phyloP scores from a whole-genome alignment of 2,888 invertebrate species.

The Azorinus chamasolen region DNA sequence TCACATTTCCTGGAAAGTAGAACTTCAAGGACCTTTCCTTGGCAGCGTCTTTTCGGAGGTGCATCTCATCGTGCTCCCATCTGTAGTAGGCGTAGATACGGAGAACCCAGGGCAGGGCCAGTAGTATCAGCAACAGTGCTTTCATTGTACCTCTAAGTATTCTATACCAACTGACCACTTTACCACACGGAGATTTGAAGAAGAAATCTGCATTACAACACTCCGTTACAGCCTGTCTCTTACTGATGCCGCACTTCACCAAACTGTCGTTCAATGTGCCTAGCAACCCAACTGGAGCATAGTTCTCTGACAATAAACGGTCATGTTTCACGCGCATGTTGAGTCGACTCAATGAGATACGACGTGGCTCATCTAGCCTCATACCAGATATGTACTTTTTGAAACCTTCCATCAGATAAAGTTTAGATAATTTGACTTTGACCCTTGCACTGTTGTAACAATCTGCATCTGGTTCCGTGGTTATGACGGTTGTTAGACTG shows the following conservation, averaged over 20 bases:
- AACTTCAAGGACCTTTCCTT: constrained; percentile 34
- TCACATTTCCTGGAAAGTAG: constrained; percentile 75
- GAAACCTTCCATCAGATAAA: constrained; percentile 41
- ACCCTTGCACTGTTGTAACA: constrained; percentile 16
- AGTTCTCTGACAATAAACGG: constrained; percentile 67
- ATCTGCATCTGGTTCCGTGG: constrained; percentile 23
- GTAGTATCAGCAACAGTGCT: constrained; percentile 62
- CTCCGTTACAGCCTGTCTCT: constrained; percentile 66
- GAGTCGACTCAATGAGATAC: constrained; percentile 57
- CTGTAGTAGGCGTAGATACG: constrained; percentile 74
- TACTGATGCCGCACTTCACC: constrained; percentile 77
- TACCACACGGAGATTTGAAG: constrained; percentile 27
- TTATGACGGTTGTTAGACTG: constrained; percentile 22
- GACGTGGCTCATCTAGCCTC: constrained; percentile 33
- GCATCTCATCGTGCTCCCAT: constrained; percentile 74
- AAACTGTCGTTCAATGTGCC: constrained; percentile 73
- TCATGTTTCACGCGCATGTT: constrained; percentile 68
- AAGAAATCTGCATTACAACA: constrained; percentile 73
- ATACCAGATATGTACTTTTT: constrained; percentile 41
- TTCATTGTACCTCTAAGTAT: constrained; percentile 68
- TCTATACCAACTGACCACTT: constrained; percentile 66
- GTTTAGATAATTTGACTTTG: constrained; percentile 36
- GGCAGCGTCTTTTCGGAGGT: constrained; percentile 58
- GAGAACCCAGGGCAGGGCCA: constrained; percentile 76
- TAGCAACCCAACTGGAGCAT: constrained; percentile 73